Evolutionary conservation across 2,113 vertebrate genomes (phyloP).

Genomic region (Hystrix brachyura): DNA sequence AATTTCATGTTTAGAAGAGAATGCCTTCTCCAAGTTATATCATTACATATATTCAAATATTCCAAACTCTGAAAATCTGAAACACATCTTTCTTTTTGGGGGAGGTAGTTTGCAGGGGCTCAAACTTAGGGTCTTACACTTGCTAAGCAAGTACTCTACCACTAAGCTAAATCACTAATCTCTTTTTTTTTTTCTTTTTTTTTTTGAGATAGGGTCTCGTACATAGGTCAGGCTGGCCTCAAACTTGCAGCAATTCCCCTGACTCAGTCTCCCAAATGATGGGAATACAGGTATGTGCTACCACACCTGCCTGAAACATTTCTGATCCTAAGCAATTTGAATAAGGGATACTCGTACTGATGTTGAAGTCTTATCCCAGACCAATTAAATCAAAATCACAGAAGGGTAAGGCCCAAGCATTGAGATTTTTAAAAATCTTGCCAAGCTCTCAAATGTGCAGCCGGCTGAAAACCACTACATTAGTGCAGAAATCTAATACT

Average conservation of each 20-base stretch:
- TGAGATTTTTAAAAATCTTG: not conserved
- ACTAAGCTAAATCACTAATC: no score
- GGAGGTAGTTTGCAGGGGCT: no score
- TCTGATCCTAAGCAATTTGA: not conserved
- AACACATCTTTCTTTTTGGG: not conserved
- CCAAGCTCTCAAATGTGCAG: not conserved
- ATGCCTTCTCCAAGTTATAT: not conserved
- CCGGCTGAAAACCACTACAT: not conserved
- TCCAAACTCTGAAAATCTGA: not conserved
- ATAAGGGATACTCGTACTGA: not conserved
- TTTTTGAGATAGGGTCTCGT: not conserved
- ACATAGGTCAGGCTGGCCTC: not conserved
- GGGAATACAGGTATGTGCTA: not conserved
- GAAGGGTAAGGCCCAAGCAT: not conserved
- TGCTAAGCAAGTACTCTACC: no score
- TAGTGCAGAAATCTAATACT: not conserved
- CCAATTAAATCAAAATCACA: constrained; percentile 5
- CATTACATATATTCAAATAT: not conserved
- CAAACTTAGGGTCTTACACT: no score
- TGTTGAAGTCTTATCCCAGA: not conserved
- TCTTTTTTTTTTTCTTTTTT: not conserved
- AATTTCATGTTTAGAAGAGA: not conserved
- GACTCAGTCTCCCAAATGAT: not conserved
- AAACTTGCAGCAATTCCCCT: not conserved
- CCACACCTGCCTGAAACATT: not conserved